phyloP scores from a whole-genome alignment of 2,797 vertebrate species.

The Sphaeramia orbicularis region DNA sequence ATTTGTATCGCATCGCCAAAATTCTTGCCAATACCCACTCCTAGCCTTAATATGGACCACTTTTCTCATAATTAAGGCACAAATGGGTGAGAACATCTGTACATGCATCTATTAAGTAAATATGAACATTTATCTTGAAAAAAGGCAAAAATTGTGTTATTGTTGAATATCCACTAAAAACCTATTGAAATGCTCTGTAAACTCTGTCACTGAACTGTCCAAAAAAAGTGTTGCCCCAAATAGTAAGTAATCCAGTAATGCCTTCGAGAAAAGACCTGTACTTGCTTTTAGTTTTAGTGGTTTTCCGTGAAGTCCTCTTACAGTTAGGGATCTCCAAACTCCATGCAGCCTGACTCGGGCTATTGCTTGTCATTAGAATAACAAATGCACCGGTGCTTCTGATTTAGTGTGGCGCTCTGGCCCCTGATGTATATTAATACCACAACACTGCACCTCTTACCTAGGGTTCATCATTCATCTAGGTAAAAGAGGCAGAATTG shows the following conservation, averaged over 20 bases:
- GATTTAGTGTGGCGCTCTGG: slow-evolving; percentile 91
- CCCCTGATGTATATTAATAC: slow-evolving; percentile 96
- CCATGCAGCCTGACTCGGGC: slow-evolving; percentile 26
- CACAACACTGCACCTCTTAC: slow-evolving; percentile 85
- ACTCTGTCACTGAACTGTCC: not conserved
- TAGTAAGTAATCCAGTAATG: not conserved
- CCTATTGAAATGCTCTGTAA: too few species aligned
- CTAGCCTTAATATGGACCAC: too few species aligned
- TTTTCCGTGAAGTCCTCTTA: slow-evolving; percentile 14
- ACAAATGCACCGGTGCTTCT: slow-evolving; percentile 89
- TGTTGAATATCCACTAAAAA: too few species aligned
- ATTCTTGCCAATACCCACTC: too few species aligned
- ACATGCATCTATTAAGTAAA: too few species aligned
- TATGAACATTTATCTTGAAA: too few species aligned
- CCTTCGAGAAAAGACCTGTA: slow-evolving; percentile 3
- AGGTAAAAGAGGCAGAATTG: slow-evolving; percentile 79
- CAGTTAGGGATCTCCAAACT: slow-evolving; percentile 37
- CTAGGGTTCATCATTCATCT: slow-evolving; percentile 78
- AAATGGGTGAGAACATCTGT: too few species aligned
- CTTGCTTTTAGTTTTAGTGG: slow-evolving; percentile 19
- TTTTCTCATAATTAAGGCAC: too few species aligned
- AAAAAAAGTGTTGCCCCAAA: too few species aligned
- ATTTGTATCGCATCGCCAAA: too few species aligned
- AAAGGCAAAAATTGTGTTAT: too few species aligned
- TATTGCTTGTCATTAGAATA: slow-evolving; percentile 83